These are phyloP conservation scores for Neopelma chrysocephalum DNA, from an alignment of 2,797 vertebrate species.

Conservation along the genomic window DNA sequence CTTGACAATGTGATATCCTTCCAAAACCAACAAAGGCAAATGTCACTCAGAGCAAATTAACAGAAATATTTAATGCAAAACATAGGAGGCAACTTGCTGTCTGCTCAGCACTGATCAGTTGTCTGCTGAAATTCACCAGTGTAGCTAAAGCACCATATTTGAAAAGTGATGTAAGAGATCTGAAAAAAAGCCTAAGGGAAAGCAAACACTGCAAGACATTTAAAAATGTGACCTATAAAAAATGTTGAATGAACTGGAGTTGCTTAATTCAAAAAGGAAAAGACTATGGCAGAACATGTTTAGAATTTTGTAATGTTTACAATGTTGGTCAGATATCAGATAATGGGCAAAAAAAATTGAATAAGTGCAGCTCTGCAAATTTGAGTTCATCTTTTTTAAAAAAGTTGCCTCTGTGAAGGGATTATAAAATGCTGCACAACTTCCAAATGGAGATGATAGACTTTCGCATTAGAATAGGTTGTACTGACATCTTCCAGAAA, in stretches of 20 bases:
- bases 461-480: background rate
- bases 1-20: background rate
- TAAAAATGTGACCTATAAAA: background rate
- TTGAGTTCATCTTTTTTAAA: background rate
- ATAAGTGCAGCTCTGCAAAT: background rate
- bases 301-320: background rate
- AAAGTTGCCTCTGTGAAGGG: background rate
- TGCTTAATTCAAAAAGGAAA: background rate
- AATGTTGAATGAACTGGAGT: background rate
- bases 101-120: background rate
- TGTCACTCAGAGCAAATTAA: background rate
- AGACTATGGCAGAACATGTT: background rate
- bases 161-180: background rate
- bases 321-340: background rate
- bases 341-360: background rate
- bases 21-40: conserved; percentile 16
- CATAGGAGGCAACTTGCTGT: background rate
- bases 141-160: background rate
- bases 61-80: background rate
- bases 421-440: background rate
- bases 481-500: background rate
- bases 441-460: background rate
- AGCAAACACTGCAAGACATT: background rate
- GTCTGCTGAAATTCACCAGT: background rate
- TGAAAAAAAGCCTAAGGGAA: background rate